A percentile compares a stretch with the other conserved stretches of the same genome.
These are phyloP conservation scores for Orthosia gracilis DNA, from an alignment of 2,888 invertebrate species.

Conservation along the genomic window DNA sequence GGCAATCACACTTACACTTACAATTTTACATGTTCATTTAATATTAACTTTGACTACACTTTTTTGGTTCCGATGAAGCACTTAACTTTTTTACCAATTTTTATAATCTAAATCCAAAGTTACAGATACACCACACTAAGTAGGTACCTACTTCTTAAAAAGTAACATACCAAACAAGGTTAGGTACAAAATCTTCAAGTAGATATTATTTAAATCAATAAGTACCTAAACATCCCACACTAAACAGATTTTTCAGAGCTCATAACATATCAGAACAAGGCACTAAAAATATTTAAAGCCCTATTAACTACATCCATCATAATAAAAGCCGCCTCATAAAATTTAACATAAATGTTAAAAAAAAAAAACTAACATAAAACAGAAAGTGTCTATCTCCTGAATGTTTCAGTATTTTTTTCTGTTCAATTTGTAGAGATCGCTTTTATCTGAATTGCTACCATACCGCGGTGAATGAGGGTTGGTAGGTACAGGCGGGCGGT, in stretches of 20 bases:
- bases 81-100: not conserved
- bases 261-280: conserved; percentile 49
- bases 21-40: not conserved
- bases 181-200: not conserved
- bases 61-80: not conserved
- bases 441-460: conserved; percentile 91
- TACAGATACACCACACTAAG: not conserved
- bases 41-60: not conserved
- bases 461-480: conserved; percentile 77
- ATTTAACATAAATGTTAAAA: conserved; percentile 58
- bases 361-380: conserved; percentile 65
- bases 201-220: conserved; percentile 4
- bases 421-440: conserved; percentile 87
- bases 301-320: conserved; percentile 63
- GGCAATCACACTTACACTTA: not conserved
- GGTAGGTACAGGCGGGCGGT: conserved; percentile 70
- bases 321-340: conserved; percentile 66
- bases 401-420: conserved; percentile 77
- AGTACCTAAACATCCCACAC: conserved; percentile 24
- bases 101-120: not conserved
- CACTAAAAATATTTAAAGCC: conserved; percentile 48
- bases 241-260: conserved; percentile 40
- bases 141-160: too few species aligned
- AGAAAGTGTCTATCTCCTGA: conserved; percentile 60
- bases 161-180: not conserved